phyloP scores from a whole-genome alignment of 2,888 invertebrate genomes.

The Leucoma salicis region DNA sequence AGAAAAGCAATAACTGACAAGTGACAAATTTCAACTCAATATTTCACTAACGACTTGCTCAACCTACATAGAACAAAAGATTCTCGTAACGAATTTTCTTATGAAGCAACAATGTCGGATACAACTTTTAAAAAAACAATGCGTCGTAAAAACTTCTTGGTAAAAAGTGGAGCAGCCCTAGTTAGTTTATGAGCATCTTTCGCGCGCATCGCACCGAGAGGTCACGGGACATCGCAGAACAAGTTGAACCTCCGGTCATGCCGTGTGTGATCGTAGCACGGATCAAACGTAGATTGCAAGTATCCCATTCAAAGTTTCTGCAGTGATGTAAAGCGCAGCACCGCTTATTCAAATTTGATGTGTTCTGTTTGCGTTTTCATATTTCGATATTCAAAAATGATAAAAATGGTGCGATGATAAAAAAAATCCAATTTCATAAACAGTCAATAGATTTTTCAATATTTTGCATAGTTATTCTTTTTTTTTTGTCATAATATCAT shows the following conservation, averaged over 20 bases:
- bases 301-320: slow-evolving; percentile 39
- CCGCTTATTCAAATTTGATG: no score
- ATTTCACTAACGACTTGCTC: no score
- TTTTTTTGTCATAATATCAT: no score
- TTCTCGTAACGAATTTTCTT: slow-evolving; percentile 56
- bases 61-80: slow-evolving; percentile 42
- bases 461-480: neutral
- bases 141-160: slow-evolving; percentile 61
- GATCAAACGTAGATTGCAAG: slow-evolving; percentile 73
- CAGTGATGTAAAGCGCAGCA: neutral
- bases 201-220: slow-evolving; percentile 60
- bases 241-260: slow-evolving; percentile 62
- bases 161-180: slow-evolving; percentile 68
- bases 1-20: no score
- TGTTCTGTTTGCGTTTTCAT: no score
- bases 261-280: slow-evolving; percentile 66
- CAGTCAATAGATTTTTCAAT: no score
- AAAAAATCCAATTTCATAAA: no score
- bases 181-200: slow-evolving; percentile 62
- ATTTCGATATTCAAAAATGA: no score
- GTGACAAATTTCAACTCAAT: no score
- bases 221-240: slow-evolving; percentile 41
- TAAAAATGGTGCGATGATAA: no score
- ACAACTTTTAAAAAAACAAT: slow-evolving; percentile 61
- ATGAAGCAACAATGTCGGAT: slow-evolving; percentile 43